phyloP scores from a whole-genome alignment of 2,797 vertebrate genomes.

The Chelon auratus region DNA sequence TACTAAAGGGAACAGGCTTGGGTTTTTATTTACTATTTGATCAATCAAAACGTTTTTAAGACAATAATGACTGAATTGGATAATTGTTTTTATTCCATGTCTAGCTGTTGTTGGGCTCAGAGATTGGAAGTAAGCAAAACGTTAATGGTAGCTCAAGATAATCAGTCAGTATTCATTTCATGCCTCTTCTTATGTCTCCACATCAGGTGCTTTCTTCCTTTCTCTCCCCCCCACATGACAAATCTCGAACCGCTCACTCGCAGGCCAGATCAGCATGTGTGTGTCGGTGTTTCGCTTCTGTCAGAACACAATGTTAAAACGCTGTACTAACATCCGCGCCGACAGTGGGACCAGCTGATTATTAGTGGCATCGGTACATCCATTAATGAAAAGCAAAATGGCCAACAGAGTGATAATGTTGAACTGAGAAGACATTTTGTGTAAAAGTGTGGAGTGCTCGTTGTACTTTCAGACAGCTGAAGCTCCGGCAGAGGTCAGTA shows the following conservation, averaged over 20 bases:
- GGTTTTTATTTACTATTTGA: slow-evolving; percentile 32
- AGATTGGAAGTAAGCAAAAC: slow-evolving; percentile 28
- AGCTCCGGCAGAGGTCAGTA: slow-evolving; percentile 55
- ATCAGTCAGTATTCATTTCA: slow-evolving; percentile 60
- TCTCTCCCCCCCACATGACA: neutral
- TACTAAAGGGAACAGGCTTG: slow-evolving; percentile 58
- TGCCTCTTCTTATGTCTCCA: slow-evolving; percentile 29
- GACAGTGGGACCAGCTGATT: slow-evolving; percentile 58
- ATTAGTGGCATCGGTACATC: slow-evolving; percentile 33
- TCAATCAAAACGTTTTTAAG: slow-evolving; percentile 28
- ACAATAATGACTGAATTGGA: slow-evolving; percentile 43
- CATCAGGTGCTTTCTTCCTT: slow-evolving; percentile 4
- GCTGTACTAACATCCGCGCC: slow-evolving; percentile 52
- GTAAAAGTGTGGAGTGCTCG: slow-evolving; percentile 6
- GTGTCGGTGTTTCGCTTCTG: slow-evolving; percentile 71
- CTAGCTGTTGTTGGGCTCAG: slow-evolving; percentile 12
- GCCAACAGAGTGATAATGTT: slow-evolving; percentile 20
- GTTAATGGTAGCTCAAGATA: slow-evolving; percentile 31
- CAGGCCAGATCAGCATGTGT: slow-evolving; percentile 45
- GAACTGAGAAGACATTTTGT: slow-evolving; percentile 33
- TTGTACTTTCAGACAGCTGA: slow-evolving; percentile 50
- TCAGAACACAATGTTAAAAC: slow-evolving; percentile 60
- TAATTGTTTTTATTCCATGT: slow-evolving; percentile 18
- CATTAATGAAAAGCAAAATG: slow-evolving; percentile 15
- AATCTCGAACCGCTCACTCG: slow-evolving; percentile 25